Percentiles rank a stretch among this genome's conserved stretches.
Conservation (phyloP, 2,113 vertebrate genomes). For the Myodes glareolus region DNA sequence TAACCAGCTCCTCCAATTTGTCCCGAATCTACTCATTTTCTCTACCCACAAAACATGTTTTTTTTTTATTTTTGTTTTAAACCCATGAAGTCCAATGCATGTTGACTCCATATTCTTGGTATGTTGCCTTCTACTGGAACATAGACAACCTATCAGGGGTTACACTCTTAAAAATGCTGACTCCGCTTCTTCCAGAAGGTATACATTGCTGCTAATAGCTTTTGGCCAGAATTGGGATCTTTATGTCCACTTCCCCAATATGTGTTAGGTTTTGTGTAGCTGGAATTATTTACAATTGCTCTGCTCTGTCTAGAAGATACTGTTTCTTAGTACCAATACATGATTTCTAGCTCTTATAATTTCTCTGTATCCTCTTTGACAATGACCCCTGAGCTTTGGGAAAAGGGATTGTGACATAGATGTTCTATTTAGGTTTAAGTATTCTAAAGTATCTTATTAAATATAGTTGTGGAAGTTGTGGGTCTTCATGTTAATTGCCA, state of each 20-base stretch:
- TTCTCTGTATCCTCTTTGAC: neutral
- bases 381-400: neutral
- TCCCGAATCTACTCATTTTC: too few relatives aligned
- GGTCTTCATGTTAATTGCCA: neutral
- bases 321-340: neutral
- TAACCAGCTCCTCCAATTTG: too few relatives aligned
- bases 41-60: too few relatives aligned
- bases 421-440: neutral
- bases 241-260: neutral
- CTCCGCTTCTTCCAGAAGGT: neutral
- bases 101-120: too few relatives aligned
- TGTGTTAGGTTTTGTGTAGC: neutral
- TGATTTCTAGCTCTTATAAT: neutral
- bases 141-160: too few relatives aligned
- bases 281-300: neutral
- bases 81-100: too few relatives aligned
- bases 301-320: neutral
- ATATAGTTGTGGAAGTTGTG: neutral
- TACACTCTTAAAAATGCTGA: neutral
- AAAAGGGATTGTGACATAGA: neutral
- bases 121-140: too few relatives aligned
- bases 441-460: neutral
- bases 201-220: neutral
- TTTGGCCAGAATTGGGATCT: neutral
- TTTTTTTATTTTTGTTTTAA: too few relatives aligned